Evolutionary conservation across 2,888 invertebrate species (phyloP), one percentile per base, ranked within the genome.

Genomic region (Oligia strigilis): DNA sequence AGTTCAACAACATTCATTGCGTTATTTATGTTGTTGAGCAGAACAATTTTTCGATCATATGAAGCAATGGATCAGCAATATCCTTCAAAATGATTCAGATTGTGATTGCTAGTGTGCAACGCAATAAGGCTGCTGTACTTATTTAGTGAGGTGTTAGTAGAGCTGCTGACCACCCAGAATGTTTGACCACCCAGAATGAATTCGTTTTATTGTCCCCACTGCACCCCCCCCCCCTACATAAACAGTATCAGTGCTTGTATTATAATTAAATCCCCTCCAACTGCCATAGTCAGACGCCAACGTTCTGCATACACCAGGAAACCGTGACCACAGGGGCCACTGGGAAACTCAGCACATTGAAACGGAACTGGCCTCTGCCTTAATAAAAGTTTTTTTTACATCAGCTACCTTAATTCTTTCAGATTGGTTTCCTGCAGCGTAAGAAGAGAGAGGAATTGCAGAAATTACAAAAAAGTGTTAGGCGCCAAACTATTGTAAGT

Each of bases 361-460:
- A 75, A 29, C 2, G 0, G 9, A 9, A 43, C 19, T 46, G 29
- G 0, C 4, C 23, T 19, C 5, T 29, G 19, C 43, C 29, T 29
- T 13, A 4, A 13, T 1, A 19, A 69, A 14, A 23, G 9, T n/a
- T 5, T 49, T 65, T 64, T 65, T 17, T 46, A 13, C 49, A 76
- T 17, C 8, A 4, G 4, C 13, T 67, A 4, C 11, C 43, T 55
- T 40, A 19, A 43, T 70, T 69, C 2, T 73, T 78, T 29, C 88
- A 95, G 95, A 82, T 84, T 70, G 94, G 93, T 36, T 94, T 91
- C 65, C 87, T 95, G 11, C 90, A 88, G 58, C 91, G 95, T 71
- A 90, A 93, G 79, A 92, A 90, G 9, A 93, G 93, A 78, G 83
- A 92, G 65, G 87, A 93, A 46, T 85, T 95, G 52, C 40, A 91